Percentiles rank a stretch among this genome's conserved stretches.
phyloP scores from a whole-genome alignment of 2,113 vertebrate species.

The Pelvicachromis taeniatus region DNA sequence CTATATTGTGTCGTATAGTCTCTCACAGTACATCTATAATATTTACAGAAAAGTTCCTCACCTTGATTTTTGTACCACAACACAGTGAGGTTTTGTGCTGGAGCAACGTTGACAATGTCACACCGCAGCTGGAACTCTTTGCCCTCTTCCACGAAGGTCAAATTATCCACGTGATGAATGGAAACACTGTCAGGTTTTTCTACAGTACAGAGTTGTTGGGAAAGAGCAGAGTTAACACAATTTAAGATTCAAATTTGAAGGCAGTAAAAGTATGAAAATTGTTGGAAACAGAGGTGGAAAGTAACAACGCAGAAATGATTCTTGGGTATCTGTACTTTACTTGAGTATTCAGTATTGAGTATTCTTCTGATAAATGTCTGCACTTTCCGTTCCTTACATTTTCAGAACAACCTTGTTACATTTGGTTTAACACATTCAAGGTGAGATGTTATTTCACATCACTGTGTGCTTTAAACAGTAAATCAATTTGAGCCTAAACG shows the following conservation, averaged over 20 bases:
- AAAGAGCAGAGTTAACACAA: background rate
- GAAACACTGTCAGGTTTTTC: conserved; percentile 61
- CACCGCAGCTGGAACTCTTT: conserved; percentile 61
- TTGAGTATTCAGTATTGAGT: background rate
- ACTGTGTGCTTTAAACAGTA: fast-evolving
- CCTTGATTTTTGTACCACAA: conserved; percentile 52
- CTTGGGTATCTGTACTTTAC: background rate
- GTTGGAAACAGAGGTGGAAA: background rate
- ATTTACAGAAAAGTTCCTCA: background rate
- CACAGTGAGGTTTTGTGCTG: conserved; percentile 43
- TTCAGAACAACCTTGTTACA: background rate
- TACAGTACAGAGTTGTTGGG: background rate
- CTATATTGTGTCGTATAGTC: background rate
- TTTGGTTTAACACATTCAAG: background rate
- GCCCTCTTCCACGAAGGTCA: conserved; percentile 14
- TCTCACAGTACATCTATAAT: background rate
- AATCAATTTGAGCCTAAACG: background rate
- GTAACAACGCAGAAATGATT: background rate
- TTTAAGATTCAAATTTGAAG: background rate
- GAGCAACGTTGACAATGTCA: conserved; percentile 49
- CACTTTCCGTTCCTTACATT: background rate
- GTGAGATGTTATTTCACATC: background rate
- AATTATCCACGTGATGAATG: background rate
- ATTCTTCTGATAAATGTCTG: background rate
- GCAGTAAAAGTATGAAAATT: background rate